Base-by-base conservation (phyloP, 2,113 vertebrate species). In the human (Homo sapiens) region DNA sequence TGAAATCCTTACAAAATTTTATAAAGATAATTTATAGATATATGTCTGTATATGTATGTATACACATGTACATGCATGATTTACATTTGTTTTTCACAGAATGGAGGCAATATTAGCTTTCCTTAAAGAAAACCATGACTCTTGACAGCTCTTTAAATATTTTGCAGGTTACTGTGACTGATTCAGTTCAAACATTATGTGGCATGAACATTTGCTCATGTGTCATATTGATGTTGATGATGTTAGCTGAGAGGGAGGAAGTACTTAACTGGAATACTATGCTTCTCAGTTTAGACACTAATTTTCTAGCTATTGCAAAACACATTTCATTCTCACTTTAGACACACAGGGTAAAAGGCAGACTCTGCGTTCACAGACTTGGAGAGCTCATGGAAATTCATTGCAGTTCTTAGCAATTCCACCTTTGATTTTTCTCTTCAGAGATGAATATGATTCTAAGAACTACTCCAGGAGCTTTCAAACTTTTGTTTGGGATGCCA, bases 151-250 rank as follows among this genome's bases (percentile, higher is more conserved):
- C n/a, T 17, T 84, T 88, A 43, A 95, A 89, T 75, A 17, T 64
- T 89, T 32, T n/a, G 25, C 84, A 59, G 3, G 66, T 25, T 11
- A n/a, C 25, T 14, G 10, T 64, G 38, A 43, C 30, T n/a, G 79
- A 16, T 10, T 11, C 10, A 3, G 9, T 48, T 68, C 38, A 52
- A 6, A 12, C 9, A 12, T 2, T 4, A 1, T 32, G 8, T 25
- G 35, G 18, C 12, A 32, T 10, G 66, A 35, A 4, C n/a, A 5
- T 22, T 35, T 79, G 64, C 32, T 38, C 27, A 50, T 6, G 3
- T 61, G 66, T 1, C 80, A 61, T 38, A 25, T 78, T 30, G 90
- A 45, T 97, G 97, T 96, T 68, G 66, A 3, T 45, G 68, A 12
- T 66, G 40, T 93, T 91, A 97, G 52, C 20, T 70, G n/a, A 90